Conservation (phyloP, 2,888 invertebrate species). For the Xanthia icteritia region DNA sequence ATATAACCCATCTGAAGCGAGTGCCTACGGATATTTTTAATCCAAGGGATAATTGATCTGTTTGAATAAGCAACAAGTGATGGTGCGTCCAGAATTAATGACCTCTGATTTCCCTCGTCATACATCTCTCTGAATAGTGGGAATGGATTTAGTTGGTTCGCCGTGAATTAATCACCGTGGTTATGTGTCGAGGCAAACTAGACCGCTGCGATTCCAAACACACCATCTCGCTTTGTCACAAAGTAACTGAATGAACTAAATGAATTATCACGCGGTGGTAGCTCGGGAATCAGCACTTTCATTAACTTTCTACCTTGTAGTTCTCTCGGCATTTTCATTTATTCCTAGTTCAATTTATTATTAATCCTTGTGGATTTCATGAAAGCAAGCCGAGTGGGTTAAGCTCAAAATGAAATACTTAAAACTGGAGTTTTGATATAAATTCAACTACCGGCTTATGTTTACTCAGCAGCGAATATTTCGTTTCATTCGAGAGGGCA, state of each 20-base stretch:
- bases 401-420: conserved; percentile 27
- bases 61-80: conserved; percentile 64
- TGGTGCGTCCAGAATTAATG: conserved; percentile 47
- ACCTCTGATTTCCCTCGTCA: conserved; percentile 46
- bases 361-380: conserved; percentile 63
- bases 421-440: conserved; percentile 29
- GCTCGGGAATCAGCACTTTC: conserved; percentile 69
- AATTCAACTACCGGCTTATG: conserved; percentile 43
- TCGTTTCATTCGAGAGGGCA: conserved; percentile 21
- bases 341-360: conserved; percentile 64
- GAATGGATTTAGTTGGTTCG: conserved; percentile 58
- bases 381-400: conserved; percentile 58
- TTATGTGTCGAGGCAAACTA: conserved; percentile 65
- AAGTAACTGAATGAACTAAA: conserved; percentile 70
- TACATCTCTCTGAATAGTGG: conserved; percentile 55
- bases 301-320: conserved; percentile 67
- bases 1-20: conserved; percentile 40
- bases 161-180: conserved; percentile 67
- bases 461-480: conserved; percentile 35
- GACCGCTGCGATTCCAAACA: conserved; percentile 67
- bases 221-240: conserved; percentile 66
- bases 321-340: conserved; percentile 58
- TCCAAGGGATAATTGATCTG: conserved; percentile 48
- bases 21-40: conserved; percentile 39
- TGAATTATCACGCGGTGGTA: conserved; percentile 71